Conservation (phyloP, 2,888 invertebrate species). For the Hetaerina titia region DNA sequence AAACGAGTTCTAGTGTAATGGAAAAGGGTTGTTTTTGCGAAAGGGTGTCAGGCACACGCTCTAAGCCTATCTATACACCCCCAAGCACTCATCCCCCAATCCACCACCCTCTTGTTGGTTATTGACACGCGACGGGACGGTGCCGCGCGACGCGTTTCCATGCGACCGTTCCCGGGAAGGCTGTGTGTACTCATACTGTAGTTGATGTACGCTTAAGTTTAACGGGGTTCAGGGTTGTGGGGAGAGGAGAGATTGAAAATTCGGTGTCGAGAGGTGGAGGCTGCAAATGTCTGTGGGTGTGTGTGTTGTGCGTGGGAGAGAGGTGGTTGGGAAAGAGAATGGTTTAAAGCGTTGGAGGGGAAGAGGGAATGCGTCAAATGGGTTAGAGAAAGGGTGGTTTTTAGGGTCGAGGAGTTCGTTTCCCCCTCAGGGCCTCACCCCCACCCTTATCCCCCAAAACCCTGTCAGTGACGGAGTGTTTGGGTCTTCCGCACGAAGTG, state of each 20-base stretch:
- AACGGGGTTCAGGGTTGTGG: not conserved
- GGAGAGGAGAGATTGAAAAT: not conserved
- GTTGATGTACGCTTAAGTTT: not conserved
- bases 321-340: not conserved
- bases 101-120: not conserved
- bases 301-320: not conserved
- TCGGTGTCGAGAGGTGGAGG: not conserved
- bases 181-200: not conserved
- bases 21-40: not conserved
- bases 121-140: not conserved
- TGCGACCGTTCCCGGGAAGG: too few species aligned
- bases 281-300: too few species aligned
- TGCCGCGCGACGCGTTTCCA: not conserved
- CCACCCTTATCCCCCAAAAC: not conserved
- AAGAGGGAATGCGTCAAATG: not conserved
- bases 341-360: not conserved
- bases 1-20: not conserved
- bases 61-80: not conserved
- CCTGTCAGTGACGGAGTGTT: slow-evolving; percentile 35
- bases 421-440: not conserved
- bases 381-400: not conserved
- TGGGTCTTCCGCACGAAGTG: not conserved
- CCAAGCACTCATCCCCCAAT: not conserved
- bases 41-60: slow-evolving; percentile 9
- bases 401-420: not conserved